These are phyloP conservation scores for Anser brachyrhynchus DNA, from an alignment of 2,113 vertebrate species.

Conservation along the genomic window DNA sequence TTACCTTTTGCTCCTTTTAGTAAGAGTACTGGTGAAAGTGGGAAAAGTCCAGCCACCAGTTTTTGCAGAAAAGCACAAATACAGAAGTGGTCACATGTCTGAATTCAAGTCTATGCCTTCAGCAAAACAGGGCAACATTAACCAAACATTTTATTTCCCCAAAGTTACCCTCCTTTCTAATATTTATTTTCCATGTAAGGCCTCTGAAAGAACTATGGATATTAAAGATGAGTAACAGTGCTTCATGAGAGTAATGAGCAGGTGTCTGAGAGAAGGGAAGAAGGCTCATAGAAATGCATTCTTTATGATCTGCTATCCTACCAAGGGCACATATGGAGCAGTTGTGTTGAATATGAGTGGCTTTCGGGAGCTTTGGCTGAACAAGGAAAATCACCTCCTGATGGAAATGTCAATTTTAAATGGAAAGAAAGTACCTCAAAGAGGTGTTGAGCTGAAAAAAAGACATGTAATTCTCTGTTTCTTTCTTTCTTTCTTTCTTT, in stretches of 20 bases:
- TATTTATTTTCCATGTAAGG: not conserved
- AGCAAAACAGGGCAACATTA: not conserved
- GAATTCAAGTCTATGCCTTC: not conserved
- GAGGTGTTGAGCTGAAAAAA: not conserved
- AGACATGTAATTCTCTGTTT: not conserved
- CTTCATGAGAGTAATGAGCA: not conserved
- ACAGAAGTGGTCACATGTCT: not conserved
- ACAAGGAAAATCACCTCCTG: accelerated
- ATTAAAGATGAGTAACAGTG: not conserved
- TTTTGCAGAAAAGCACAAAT: not conserved
- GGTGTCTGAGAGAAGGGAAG: not conserved
- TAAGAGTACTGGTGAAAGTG: not conserved
- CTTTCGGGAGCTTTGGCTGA: not conserved
- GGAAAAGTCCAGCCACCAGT: not conserved
- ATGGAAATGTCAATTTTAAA: not conserved
- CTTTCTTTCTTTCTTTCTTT: not conserved
- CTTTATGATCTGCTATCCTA: not conserved
- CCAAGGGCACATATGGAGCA: not conserved
- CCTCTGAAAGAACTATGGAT: not conserved
- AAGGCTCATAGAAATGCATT: not conserved
- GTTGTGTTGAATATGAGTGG: not conserved
- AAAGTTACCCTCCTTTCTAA: not conserved
- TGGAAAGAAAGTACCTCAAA: not conserved
- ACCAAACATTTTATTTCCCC: not conserved
- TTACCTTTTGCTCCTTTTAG: not conserved